A percentile compares a stretch with the other conserved stretches of the same genome.
Evolutionary conservation across 2,888 invertebrate genomes (phyloP).

Genomic region (Xylota sylvarum): DNA sequence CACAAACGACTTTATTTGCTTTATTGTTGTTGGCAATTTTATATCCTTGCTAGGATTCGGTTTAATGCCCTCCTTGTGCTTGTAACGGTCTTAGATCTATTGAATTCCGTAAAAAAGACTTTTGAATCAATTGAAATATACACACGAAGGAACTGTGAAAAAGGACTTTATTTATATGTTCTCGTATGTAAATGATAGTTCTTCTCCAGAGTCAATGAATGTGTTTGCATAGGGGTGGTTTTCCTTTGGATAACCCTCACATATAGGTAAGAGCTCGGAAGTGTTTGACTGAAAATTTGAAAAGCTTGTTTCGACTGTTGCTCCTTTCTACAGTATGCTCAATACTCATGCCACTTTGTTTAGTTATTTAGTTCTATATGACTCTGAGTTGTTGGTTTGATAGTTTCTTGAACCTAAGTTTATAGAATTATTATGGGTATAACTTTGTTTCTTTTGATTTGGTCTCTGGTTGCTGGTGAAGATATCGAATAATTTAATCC

Average conservation of each 20-base stretch:
- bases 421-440: no score
- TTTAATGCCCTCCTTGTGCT: not conserved
- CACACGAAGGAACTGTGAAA: not conserved
- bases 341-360: not conserved
- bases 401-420: no score
- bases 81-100: constrained; percentile 3
- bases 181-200: not conserved
- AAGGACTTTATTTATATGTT: not conserved
- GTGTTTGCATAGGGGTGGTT: not conserved
- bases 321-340: not conserved
- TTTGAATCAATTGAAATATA: not conserved
- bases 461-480: not conserved
- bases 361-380: not conserved
- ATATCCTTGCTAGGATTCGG: not conserved
- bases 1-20: not conserved
- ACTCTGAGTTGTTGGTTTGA: no score
- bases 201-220: not conserved
- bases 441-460: not conserved
- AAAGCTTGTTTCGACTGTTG: not conserved
- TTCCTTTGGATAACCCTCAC: not conserved
- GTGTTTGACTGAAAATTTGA: constrained; percentile 21
- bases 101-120: not conserved
- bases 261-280: constrained; percentile 16
- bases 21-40: constrained; percentile 1
- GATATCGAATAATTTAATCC: no score